Evolutionary conservation across 2,888 invertebrate genomes (phyloP).

Genomic region (Onchidella celtica): DNA sequence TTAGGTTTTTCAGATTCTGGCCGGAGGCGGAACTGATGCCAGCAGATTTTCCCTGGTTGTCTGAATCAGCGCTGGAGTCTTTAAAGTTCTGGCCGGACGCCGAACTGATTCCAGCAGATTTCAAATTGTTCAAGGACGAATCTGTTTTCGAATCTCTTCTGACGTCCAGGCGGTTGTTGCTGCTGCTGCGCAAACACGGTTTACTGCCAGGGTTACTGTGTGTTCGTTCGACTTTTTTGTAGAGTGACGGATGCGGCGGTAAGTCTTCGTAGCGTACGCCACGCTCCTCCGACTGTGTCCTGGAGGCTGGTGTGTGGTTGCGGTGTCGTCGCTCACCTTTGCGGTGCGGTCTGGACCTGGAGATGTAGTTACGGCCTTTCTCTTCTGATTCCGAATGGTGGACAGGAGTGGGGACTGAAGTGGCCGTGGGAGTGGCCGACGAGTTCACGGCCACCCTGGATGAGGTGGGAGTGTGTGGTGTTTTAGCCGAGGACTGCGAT

Average conservation of each 20-base stretch:
- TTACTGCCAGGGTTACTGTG: constrained; percentile 3
- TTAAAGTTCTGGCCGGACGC: background rate
- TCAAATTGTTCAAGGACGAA: background rate
- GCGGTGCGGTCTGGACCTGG: constrained; percentile 32
- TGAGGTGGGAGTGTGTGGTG: background rate
- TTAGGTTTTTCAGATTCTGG: background rate
- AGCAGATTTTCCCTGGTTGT: background rate
- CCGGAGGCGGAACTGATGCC: background rate
- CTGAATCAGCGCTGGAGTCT: constrained; percentile 11
- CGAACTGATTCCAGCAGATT: background rate
- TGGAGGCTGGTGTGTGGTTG: background rate
- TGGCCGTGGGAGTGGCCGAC: background rate
- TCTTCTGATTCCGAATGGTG: background rate
- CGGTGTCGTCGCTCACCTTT: constrained; percentile 13
- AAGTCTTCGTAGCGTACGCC: constrained; percentile 24
- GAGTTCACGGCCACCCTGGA: background rate
- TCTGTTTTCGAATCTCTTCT: background rate
- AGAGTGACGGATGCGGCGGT: constrained; percentile 24
- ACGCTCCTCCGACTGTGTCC: background rate
- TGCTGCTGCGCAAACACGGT: background rate
- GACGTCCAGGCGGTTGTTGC: background rate
- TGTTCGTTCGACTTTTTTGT: background rate
- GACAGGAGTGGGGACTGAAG: background rate
- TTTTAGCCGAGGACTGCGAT: constrained; percentile 4
- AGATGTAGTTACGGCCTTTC: constrained; percentile 11